phyloP scores from a whole-genome alignment of 2,888 invertebrate species.

The Candidula unifasciata region DNA sequence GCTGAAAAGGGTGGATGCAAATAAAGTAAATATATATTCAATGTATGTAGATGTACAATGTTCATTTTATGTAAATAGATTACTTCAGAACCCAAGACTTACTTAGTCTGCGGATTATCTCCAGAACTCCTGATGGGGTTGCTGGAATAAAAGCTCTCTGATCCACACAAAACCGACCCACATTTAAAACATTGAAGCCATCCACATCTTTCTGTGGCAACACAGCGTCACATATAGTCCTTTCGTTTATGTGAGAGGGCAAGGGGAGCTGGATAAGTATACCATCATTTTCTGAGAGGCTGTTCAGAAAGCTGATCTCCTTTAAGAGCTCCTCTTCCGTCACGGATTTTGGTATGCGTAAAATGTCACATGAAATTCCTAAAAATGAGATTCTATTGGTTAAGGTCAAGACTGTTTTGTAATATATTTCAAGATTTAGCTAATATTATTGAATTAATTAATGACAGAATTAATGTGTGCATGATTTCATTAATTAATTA shows the following conservation, averaged over 20 bases:
- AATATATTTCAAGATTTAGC: no score
- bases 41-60: no score
- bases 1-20: no score
- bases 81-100: constrained; percentile 51
- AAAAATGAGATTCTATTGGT: neutral
- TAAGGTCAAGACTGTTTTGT: no score
- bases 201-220: constrained; percentile 91
- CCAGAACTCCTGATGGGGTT: constrained; percentile 86
- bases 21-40: no score
- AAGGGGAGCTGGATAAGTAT: constrained; percentile 87
- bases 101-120: constrained; percentile 84
- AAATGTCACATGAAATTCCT: constrained; percentile 82
- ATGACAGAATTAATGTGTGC: no score
- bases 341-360: constrained; percentile 82
- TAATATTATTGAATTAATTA: no score
- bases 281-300: constrained; percentile 86
- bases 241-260: constrained; percentile 84
- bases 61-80: no score
- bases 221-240: constrained; percentile 88
- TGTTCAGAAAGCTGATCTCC: constrained; percentile 82
- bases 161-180: constrained; percentile 83
- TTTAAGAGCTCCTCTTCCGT: constrained; percentile 84
- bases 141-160: constrained; percentile 84
- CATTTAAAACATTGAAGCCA: constrained; percentile 90
- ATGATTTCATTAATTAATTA: no score